Base-by-base conservation (phyloP, 2,797 vertebrate genomes). In the Sebastolobus altivelis region DNA sequence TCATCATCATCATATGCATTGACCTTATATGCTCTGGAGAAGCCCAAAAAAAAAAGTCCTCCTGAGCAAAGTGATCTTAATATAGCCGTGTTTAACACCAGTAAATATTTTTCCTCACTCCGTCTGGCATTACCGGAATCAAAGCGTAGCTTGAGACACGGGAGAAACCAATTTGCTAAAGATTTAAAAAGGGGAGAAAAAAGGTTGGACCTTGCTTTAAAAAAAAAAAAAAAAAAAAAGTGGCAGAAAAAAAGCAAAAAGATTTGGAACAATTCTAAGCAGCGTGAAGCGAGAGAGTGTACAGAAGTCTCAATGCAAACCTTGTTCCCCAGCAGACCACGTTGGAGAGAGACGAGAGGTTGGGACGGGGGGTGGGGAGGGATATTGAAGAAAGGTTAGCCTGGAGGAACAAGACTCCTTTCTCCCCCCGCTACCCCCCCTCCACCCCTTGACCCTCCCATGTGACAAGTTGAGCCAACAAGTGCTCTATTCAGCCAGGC, bases 381-480 rank as follows among this genome's bases (percentile, higher is more conserved):
- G 90, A 90, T 92, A 90, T 90, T 95, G 93, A 95, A 95, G 93
- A 94, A 95, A 95, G 94, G 94, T 94, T 94, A 93, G 92, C 90
- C 89, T 91, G 79, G 90, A 94, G 91, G 95, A 95, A 95, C 94
- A 96, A 95, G 94, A 93, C 94, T 95, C 94, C 93, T 94, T 95
- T 95, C 93, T 94, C 93, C 90, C 92, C 91, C 68, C 72, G 49
- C 58, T 71, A 16, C 75, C 4, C 80, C 68, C 80, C 88, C 87
- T 74, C 90, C 89, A 90, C 90, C 87, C 92, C 90, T 93, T 92
- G 93, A 94, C 92, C 93, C 95, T 95, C 94, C 94, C 93, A 94
- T 95, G 95, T 95, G 95, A 95, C 92, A 87, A 93, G 91, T 93
- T 88, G 91, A 93, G 93, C 94, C 94, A 96, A 96, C 95, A 96